These are phyloP conservation scores for Xylota sylvarum DNA, from an alignment of 2,888 invertebrate genomes.

Conservation along the genomic window DNA sequence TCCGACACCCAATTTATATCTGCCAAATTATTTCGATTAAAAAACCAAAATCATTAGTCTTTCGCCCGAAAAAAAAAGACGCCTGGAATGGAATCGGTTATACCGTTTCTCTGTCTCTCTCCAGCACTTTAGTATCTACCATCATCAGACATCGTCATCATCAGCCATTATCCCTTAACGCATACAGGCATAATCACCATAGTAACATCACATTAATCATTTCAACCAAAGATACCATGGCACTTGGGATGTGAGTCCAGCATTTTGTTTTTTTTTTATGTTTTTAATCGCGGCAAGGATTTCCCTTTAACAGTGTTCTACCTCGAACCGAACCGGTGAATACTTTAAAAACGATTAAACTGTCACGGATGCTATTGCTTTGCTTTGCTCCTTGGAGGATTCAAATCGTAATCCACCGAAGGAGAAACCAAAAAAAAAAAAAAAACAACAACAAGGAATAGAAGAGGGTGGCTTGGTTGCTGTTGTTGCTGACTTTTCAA, in stretches of 20 bases:
- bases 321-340: conserved; percentile 71
- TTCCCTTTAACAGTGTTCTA: conserved; percentile 13
- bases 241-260: conserved; percentile 58
- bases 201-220: conserved; percentile 75
- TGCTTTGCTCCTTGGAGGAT: conserved; percentile 58
- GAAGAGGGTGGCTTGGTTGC: conserved; percentile 51
- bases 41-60: conserved; percentile 69
- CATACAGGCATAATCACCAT: conserved; percentile 72
- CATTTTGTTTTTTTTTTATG: conserved; percentile 48
- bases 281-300: conserved; percentile 41
- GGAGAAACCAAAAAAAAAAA: conserved; percentile 8
- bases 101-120: conserved; percentile 28
- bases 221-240: conserved; percentile 60
- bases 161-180: conserved; percentile 75
- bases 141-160: conserved; percentile 55
- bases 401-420: conserved; percentile 57
- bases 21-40: conserved; percentile 73
- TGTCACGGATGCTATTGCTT: conserved; percentile 82
- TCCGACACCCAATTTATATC: conserved; percentile 71
- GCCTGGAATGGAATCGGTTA: conserved; percentile 19
- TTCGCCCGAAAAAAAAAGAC: conserved; percentile 1
- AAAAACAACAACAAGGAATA: neutral
- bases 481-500: conserved; percentile 43
- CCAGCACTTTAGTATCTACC: conserved; percentile 34
- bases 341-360: conserved; percentile 84